These are phyloP conservation scores for Pogonomyrmex barbatus DNA, from an alignment of 1,140 invertebrate genomes.

Conservation along the genomic window DNA sequence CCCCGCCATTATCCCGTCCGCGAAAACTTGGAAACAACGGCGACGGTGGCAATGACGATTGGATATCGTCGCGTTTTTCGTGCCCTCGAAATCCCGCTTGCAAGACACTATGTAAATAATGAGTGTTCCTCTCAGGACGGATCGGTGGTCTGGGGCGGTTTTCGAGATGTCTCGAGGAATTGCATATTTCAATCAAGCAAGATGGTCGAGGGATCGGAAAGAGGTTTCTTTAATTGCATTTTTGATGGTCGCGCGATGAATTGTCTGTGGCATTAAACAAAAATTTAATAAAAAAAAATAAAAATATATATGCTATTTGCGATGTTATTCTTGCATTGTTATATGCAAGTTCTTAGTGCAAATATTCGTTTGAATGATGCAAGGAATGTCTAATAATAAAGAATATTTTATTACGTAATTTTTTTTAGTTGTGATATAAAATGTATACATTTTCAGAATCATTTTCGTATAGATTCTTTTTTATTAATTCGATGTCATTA, in stretches of 20 bases:
- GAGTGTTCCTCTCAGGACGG: constrained; percentile 1
- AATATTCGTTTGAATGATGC: not conserved
- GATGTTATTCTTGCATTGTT: not conserved
- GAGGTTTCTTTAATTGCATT: constrained; percentile 41
- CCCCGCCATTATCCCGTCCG: constrained; percentile 65
- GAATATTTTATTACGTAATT: not conserved
- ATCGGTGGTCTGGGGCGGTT: not conserved
- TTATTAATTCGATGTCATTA: not conserved
- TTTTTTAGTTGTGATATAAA: not conserved
- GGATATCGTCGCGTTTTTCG: constrained; percentile 48
- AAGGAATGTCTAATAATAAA: not conserved
- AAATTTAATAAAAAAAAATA: not conserved
- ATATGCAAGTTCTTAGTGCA: not conserved
- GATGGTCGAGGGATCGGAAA: not conserved
- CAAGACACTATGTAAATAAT: constrained; percentile 42
- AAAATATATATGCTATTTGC: not conserved
- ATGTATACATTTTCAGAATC: not conserved
- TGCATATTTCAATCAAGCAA: constrained; percentile 23
- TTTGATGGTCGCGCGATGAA: constrained; percentile 26
- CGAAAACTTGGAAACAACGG: constrained; percentile 71
- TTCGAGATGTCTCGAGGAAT: not conserved
- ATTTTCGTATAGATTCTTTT: not conserved
- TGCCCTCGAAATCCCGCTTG: constrained; percentile 38
- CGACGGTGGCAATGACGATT: constrained; percentile 29
- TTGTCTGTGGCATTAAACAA: not conserved